phyloP scores from a whole-genome alignment of 1,140 invertebrate genomes.

The Mycetomoellerius zeteki region DNA sequence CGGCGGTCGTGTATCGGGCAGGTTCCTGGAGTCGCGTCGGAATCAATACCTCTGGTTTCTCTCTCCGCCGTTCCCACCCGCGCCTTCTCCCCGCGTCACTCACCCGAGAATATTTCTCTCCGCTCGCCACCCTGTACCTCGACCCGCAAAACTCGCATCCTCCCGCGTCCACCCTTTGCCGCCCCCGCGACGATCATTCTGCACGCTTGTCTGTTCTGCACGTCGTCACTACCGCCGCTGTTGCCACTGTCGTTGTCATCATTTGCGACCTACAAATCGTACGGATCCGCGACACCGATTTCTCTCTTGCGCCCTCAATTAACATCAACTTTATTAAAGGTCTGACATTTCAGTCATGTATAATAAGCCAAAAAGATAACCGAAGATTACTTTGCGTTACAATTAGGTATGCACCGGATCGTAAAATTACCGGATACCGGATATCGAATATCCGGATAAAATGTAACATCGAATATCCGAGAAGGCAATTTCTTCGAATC shows the following conservation, averaged over 20 bases:
- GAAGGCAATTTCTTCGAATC: too few species aligned
- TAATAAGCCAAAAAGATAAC: not conserved
- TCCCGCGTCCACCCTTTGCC: conserved; percentile 49
- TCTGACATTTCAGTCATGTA: not conserved
- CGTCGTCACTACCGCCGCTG: not conserved
- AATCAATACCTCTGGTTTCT: conserved; percentile 84
- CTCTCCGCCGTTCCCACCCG: conserved; percentile 73
- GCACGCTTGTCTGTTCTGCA: conserved; percentile 32
- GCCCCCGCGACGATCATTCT: conserved; percentile 22
- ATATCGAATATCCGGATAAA: too few species aligned
- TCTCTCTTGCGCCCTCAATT: not conserved
- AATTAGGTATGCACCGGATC: too few species aligned
- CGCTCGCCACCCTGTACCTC: conserved; percentile 74
- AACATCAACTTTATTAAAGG: not conserved
- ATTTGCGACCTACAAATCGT: conserved; percentile 34
- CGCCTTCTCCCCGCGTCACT: conserved; percentile 73
- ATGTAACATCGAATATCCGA: too few species aligned
- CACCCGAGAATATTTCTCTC: conserved; percentile 77
- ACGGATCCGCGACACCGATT: not conserved
- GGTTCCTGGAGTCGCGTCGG: conserved; percentile 85
- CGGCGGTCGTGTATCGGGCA: conserved; percentile 76
- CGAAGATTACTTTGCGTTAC: not conserved
- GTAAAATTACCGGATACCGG: too few species aligned
- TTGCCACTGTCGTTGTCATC: not conserved
- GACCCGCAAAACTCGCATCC: conserved; percentile 75